Evolutionary conservation across 2,113 vertebrate genomes (phyloP).

Genomic region (Stegostoma tigrinum): DNA sequence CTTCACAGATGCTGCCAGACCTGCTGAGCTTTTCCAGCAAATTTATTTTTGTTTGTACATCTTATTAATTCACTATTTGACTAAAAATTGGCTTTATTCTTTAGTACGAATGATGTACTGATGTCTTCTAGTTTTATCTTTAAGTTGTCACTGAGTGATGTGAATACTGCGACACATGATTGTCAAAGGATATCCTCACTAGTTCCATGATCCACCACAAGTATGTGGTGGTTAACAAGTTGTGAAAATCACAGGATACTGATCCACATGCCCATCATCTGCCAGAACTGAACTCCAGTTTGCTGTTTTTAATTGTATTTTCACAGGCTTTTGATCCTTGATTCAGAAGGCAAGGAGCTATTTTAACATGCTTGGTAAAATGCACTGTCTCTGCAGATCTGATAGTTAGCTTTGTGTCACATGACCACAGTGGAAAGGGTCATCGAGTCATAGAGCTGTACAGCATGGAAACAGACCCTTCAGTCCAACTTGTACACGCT

Average conservation of each 20-base stretch:
- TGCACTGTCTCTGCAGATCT: neutral
- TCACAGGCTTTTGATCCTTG: neutral
- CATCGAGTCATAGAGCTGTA: no score
- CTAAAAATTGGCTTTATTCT: neutral
- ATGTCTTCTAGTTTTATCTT: neutral
- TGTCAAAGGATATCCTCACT: neutral
- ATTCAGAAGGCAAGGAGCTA: neutral
- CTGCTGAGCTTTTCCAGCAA: no score
- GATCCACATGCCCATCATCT: neutral
- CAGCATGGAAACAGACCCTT: no score
- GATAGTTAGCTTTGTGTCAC: no score
- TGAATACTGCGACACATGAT: neutral
- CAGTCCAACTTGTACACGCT: no score
- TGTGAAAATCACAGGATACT: neutral
- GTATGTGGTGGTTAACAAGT: neutral
- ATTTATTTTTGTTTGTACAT: no score
- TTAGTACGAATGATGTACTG: neutral
- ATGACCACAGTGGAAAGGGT: no score
- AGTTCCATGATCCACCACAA: neutral
- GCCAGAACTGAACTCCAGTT: neutral
- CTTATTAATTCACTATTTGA: no score
- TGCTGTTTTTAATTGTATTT: neutral
- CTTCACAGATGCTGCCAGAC: no score
- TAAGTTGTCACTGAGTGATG: neutral
- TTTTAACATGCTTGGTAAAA: neutral